These are phyloP conservation scores for Aphaenogaster rudis DNA, from an alignment of 1,140 invertebrate species.

Conservation along the genomic window DNA sequence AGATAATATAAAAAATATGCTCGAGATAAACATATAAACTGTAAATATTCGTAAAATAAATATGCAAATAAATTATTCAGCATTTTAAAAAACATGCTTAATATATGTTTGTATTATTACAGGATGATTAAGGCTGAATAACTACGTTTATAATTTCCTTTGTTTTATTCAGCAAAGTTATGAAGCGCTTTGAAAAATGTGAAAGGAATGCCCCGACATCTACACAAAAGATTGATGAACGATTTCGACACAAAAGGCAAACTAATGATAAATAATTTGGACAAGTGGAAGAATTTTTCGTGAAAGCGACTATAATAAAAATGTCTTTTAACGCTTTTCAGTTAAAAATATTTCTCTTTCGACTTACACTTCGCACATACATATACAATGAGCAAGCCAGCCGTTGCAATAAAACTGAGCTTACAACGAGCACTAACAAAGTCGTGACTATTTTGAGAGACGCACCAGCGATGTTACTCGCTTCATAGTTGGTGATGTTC, in stretches of 20 bases:
- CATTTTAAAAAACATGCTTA: neutral
- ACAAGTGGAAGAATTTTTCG: neutral
- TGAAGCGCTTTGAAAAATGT: neutral
- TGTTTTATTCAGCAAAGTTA: neutral
- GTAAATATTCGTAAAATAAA: neutral
- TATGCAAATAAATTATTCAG: neutral
- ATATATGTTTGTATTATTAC: neutral
- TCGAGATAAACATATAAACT: neutral
- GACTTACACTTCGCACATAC: neutral
- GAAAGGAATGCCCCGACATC: neutral
- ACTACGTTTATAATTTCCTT: neutral
- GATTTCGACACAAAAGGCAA: neutral
- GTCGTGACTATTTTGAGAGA: constrained; percentile 57
- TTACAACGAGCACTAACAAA: constrained; percentile 43
- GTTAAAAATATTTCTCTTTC: constrained; percentile 43
- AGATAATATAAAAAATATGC: neutral
- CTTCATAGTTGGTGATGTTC: neutral
- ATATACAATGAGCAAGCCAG: neutral
- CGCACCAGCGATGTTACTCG: constrained; percentile 2
- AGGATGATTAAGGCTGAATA: neutral
- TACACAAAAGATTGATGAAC: neutral
- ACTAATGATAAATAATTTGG: constrained; percentile 17
- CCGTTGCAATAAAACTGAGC: constrained; percentile 27
- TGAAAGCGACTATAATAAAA: constrained; percentile 12
- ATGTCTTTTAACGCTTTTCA: constrained; percentile 15